Conservation (phyloP, 53 echinoderm and acorn worm genomes). For the Paracentrotus lividus region DNA sequence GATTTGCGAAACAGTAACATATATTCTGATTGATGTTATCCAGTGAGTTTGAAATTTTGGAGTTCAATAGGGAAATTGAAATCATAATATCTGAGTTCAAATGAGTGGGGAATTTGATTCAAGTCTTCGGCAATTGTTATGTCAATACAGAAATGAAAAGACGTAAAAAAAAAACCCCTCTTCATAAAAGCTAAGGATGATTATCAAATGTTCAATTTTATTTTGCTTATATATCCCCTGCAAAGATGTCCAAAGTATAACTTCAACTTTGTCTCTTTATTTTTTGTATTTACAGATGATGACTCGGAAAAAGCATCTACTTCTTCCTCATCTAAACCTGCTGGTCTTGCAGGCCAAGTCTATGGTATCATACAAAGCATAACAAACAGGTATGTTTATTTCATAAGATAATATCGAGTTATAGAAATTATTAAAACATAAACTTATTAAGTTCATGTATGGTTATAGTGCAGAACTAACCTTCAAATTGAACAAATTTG, state of each 20-base stretch:
- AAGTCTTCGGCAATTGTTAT: not conserved
- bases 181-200: not conserved
- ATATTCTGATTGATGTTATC: not conserved
- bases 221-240: not conserved
- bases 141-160: not conserved
- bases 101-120: not conserved
- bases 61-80: not conserved
- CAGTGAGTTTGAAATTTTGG: not conserved
- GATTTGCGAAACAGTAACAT: not conserved
- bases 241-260: not conserved
- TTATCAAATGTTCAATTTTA: not conserved
- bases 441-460: no score
- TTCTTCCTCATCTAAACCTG: slow-evolving; percentile 18
- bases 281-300: not conserved
- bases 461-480: no score
- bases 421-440: no score
- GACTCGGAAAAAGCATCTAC: not conserved
- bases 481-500: no score
- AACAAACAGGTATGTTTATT: slow-evolving; percentile 42
- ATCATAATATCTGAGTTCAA: not conserved
- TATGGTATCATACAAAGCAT: slow-evolving; percentile 37
- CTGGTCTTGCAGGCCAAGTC: slow-evolving; percentile 41
- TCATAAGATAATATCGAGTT: no score
- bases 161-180: not conserved
- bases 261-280: not conserved